Percentiles rank a stretch among this genome's conserved stretches.
Conservation (phyloP, 2,888 invertebrate species). For the Amiota mariae region DNA sequence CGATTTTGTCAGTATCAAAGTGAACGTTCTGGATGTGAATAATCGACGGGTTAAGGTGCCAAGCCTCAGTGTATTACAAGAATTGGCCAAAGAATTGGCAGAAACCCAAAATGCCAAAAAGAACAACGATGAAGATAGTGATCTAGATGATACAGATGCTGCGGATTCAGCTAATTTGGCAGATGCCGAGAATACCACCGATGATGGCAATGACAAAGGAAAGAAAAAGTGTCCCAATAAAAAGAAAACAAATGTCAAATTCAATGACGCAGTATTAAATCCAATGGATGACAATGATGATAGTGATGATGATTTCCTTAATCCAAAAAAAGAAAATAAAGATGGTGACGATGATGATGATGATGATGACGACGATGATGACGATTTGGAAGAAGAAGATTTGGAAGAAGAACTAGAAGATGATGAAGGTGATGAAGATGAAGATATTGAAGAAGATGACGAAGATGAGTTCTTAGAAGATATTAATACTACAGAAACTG, state of each 20-base stretch:
- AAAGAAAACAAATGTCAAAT: slow-evolving; percentile 35
- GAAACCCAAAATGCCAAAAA: slow-evolving; percentile 34
- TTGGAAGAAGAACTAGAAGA: slow-evolving; percentile 27
- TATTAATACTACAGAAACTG: slow-evolving; percentile 24
- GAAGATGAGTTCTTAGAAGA: slow-evolving; percentile 31
- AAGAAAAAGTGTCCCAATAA: slow-evolving; percentile 29
- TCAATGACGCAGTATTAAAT: slow-evolving; percentile 30
- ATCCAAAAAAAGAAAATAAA: slow-evolving; percentile 40
- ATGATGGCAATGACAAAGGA: slow-evolving; percentile 45
- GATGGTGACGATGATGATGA: slow-evolving; percentile 42
- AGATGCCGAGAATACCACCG: slow-evolving; percentile 30
- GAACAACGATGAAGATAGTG: slow-evolving; percentile 46
- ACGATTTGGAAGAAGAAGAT: slow-evolving; percentile 35
- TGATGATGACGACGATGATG: slow-evolving; percentile 27
- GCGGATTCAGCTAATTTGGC: not conserved
- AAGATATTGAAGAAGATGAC: slow-evolving; percentile 43
- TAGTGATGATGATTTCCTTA: slow-evolving; percentile 4
- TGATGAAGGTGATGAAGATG: slow-evolving; percentile 37
- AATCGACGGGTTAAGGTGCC: slow-evolving; percentile 67
- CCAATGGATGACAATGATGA: slow-evolving; percentile 33
- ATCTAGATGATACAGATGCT: slow-evolving; percentile 37
- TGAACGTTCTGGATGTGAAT: slow-evolving; percentile 66
- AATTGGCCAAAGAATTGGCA: slow-evolving; percentile 52
- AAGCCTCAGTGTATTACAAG: slow-evolving; percentile 57
- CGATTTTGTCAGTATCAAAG: slow-evolving; percentile 70